Conservation (phyloP, 2,113 vertebrate genomes). For the Ellobius talpinus region DNA sequence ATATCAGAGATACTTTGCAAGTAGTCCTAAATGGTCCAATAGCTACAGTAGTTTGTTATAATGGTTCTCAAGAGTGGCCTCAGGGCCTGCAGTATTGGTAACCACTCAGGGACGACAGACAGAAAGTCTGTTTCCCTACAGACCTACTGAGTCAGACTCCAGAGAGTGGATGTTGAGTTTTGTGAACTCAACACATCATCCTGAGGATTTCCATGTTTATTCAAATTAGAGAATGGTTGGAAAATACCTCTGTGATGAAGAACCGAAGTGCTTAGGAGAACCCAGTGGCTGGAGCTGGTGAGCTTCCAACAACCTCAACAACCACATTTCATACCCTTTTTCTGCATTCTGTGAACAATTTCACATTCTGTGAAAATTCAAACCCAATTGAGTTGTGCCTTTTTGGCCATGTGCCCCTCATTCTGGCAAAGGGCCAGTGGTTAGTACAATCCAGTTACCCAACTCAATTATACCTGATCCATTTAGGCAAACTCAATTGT, state of each 20-base stretch:
- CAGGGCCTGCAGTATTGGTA: background rate
- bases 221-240: background rate
- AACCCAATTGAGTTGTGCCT: slow-evolving; percentile 46
- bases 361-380: slow-evolving; percentile 39
- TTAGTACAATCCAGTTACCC: slow-evolving; percentile 63
- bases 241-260: slow-evolving; percentile 18
- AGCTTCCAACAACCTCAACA: background rate
- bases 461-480: slow-evolving; percentile 75
- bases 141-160: background rate
- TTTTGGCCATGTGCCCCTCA: slow-evolving; percentile 56
- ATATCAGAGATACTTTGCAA: background rate
- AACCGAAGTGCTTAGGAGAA: background rate
- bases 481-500: slow-evolving; percentile 79
- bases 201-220: background rate
- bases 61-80: background rate
- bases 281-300: background rate
- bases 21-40: background rate
- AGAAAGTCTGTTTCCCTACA: background rate
- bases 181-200: background rate
- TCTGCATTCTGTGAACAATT: slow-evolving; percentile 21
- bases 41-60: background rate
- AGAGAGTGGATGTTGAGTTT: background rate
- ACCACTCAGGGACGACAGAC: background rate
- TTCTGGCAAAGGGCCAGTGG: slow-evolving; percentile 74
- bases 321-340: background rate